Evolutionary conservation across 2,797 vertebrate species (phyloP), one percentile per base, ranked within the genome.

Genomic region (Gouania willdenowi): DNA sequence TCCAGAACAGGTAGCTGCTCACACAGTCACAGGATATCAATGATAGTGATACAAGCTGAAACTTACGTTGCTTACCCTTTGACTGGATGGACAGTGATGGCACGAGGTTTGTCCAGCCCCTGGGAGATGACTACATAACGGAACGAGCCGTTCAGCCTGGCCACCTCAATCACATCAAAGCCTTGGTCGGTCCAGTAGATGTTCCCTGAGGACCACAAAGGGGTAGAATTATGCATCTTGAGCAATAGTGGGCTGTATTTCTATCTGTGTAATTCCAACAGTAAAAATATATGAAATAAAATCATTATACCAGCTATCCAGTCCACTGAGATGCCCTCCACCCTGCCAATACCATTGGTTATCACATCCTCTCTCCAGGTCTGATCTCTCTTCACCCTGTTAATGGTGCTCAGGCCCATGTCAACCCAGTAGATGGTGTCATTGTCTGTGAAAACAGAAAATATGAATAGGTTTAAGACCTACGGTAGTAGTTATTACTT

Each of bases 131-230:
- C 95, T 54, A 98, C 96, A 0, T 97, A 98, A 45, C 95, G 94
- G 85, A 98, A 98, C 22, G 94, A 98, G 12, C 96, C 96, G 0
- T 98, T 98, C 41, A 98, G 86, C 57, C 96, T 80, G 61, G 96
- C 93, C 13, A 98, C 96, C 64, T 98, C 96, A 0, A 98, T 98
- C 46, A 98, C 95, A 0, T 98, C 96, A 0, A 98, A 98, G 30
- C 96, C 96, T 71, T 98, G 96, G 75, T 98, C 96, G 0, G 95
- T 98, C 96, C 95, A 98, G 72, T 98, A 98, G 80, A 98, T 98
- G 79, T 98, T 98, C 54, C 94, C 96, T 98, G 55, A 23, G 8
- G 24, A 24, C 32, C 12, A 37, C 0, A 46, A 22, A 24, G 36
- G 21, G n/a, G n/a, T n/a, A n/a, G n/a, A n/a, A n/a, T n/a, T n/a